Base-by-base conservation (phyloP, 2,888 invertebrate species). In the Volucella zonaria region DNA sequence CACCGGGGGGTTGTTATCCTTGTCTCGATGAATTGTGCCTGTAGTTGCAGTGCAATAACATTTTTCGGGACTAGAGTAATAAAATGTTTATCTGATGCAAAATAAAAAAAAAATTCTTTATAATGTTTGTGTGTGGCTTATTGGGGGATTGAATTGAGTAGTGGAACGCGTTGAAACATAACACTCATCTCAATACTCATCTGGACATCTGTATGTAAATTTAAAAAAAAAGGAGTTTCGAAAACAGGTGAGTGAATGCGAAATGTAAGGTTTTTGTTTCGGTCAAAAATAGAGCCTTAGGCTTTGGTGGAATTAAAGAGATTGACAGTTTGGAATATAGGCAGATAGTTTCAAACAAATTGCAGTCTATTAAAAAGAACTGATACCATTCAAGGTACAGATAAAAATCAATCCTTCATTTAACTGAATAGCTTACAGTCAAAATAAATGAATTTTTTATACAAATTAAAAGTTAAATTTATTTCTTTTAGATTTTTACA, bases 31-130 rank as follows among this genome's bases (percentile, higher is more conserved):
- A 59, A 85, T 85, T 76, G 56, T 51, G 81, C 81, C 85, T 77
- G 51, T 51, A 67, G 85, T 71, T 85, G 71, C 71, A 67, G 47
- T 64, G 64, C 75, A 67, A 85, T 80, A 85, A 67, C 66, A 77
- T 73, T 76, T 31, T 85, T 75, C 85, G 81, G 81, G 71, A 81
- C 85, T 81, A 77, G 85, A 73, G 85, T 73, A 85, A 81, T 85
- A 85, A 85, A 85, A 85, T 85, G 81, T 85, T 85, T 81, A 81
- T 81, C 81, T 67, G 76, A 85, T 42, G 85, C 45, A 64, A 67
- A 85, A 67, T 61, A 80, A 83, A 76, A 64, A 43, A 68, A 70
- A 78, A 11, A 8, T 1, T 76, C 73, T 81, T 81, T 85, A 81
- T 85, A 77, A 85, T 76, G 76, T 81, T 81, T 81, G 85, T 73